phyloP scores from a whole-genome alignment of 2,113 vertebrate genomes.

The Amazona vittata region DNA sequence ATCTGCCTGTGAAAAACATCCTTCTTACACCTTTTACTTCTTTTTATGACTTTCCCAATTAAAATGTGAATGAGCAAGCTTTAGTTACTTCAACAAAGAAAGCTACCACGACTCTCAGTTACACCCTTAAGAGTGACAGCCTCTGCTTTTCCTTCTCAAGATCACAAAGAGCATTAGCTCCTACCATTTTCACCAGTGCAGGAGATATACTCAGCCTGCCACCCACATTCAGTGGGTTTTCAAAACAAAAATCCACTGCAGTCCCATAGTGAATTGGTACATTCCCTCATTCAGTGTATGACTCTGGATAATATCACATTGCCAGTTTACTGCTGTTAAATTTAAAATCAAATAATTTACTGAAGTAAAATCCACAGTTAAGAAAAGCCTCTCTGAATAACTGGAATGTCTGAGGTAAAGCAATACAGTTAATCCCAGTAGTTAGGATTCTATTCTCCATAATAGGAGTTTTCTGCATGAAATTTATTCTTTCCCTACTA shows the following conservation, averaged over 20 bases:
- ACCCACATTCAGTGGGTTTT: background rate
- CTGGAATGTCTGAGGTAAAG: slow-evolving; percentile 3
- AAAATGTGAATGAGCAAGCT: background rate
- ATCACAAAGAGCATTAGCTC: background rate
- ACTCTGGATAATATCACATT: background rate
- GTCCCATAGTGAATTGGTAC: background rate
- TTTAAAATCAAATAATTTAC: background rate
- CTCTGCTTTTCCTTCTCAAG: background rate
- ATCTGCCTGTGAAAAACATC: background rate
- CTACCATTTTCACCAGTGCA: background rate
- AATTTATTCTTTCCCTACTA: slow-evolving; percentile 2
- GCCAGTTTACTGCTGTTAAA: background rate
- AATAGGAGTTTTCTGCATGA: slow-evolving; percentile 23
- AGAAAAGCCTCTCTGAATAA: background rate
- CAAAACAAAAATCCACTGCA: background rate
- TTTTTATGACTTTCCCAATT: background rate
- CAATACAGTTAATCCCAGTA: slow-evolving; percentile 19
- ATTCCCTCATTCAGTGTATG: background rate
- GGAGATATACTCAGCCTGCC: background rate
- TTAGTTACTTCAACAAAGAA: background rate
- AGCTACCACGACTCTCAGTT: background rate
- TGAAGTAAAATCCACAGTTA: background rate
- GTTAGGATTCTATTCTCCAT: background rate
- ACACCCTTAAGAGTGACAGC: background rate
- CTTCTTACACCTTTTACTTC: background rate